These are phyloP conservation scores for Sclerurus mexicanus DNA, from an alignment of 2,113 vertebrate genomes.

Conservation along the genomic window DNA sequence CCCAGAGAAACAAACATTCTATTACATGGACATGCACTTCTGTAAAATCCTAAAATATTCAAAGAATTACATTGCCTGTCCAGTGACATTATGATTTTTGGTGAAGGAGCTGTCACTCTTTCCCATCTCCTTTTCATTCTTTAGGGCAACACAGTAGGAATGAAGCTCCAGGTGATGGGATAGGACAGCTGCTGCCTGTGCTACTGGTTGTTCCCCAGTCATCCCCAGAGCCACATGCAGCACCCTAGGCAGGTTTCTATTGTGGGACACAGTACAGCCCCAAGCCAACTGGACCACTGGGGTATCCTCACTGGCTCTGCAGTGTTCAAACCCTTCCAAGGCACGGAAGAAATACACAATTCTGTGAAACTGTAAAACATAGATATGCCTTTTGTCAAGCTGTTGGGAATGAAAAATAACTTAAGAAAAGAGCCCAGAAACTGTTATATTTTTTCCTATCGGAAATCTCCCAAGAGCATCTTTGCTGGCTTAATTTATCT, in stretches of 20 bases:
- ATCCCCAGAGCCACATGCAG: accelerated
- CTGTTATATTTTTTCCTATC: neutral
- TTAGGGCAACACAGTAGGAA: neutral
- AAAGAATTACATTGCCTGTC: neutral
- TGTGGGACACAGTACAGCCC: neutral
- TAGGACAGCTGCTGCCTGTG: neutral
- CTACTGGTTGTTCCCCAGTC: neutral
- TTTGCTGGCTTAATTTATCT: slow-evolving; percentile 23
- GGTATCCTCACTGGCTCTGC: neutral
- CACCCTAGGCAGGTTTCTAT: neutral
- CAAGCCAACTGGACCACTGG: neutral
- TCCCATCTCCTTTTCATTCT: neutral
- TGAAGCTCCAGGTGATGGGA: neutral
- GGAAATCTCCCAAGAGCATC: neutral
- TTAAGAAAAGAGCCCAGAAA: slow-evolving; percentile 7
- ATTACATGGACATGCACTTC: neutral
- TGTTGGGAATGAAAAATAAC: slow-evolving; percentile 13
- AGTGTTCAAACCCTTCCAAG: neutral
- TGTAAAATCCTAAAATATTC: neutral
- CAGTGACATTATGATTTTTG: neutral
- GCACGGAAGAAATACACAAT: neutral
- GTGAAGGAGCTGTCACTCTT: neutral
- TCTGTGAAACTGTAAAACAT: neutral
- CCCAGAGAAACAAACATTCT: neutral
- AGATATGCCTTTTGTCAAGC: slow-evolving; percentile 2